Percentiles rank a stretch among this genome's conserved stretches.
These are phyloP conservation scores for Vollenhovia emeryi DNA, from an alignment of 1,140 invertebrate species.

Conservation along the genomic window DNA sequence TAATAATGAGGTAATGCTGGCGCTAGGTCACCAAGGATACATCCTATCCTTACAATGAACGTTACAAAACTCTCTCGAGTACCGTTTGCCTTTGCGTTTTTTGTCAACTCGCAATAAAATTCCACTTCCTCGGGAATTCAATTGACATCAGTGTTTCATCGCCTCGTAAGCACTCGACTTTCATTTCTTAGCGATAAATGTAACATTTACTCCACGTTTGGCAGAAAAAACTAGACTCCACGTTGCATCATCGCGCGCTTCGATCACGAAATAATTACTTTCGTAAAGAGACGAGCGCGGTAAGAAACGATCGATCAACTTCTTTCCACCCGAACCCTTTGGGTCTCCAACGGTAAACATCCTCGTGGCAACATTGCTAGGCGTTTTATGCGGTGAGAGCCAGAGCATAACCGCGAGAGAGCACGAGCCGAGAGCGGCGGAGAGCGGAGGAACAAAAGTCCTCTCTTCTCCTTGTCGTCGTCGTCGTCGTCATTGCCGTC, in stretches of 20 bases:
- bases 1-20: not conserved
- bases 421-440: constrained; percentile 17
- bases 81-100: not conserved
- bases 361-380: constrained; percentile 36
- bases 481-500: not conserved
- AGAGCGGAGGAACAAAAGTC: constrained; percentile 74
- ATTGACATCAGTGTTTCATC: not conserved
- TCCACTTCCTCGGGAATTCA: not conserved
- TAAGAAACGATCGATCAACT: not conserved
- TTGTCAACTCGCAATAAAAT: not conserved
- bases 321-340: not conserved
- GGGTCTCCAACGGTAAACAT: constrained; percentile 34
- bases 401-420: constrained; percentile 46
- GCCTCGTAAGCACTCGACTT: not conserved
- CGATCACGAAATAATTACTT: not conserved
- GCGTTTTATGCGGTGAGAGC: constrained; percentile 61
- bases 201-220: not conserved
- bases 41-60: not conserved
- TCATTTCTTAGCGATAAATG: not conserved
- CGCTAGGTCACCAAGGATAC: not conserved
- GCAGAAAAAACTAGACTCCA: not conserved
- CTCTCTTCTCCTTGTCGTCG: constrained; percentile 58
- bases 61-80: not conserved
- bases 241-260: not conserved
- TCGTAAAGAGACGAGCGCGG: too few species aligned